Percentiles rank a stretch among this genome's conserved stretches.
Evolutionary conservation across 1,140 invertebrate species (phyloP).

Genomic region (Rhopalosiphum maidis): DNA sequence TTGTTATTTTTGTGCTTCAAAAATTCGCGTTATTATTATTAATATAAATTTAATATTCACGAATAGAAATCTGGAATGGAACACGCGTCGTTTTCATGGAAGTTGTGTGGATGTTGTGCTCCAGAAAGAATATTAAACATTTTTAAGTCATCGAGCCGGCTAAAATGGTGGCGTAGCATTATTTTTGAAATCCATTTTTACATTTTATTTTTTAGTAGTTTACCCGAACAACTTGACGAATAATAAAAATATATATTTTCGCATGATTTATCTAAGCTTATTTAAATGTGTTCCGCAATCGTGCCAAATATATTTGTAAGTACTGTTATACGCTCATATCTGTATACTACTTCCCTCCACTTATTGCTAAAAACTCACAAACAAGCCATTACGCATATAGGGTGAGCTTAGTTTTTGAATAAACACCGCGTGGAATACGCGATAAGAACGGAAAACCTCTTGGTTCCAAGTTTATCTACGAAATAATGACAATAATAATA

Average conservation of each 20-base stretch:
- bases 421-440: conserved; percentile 46
- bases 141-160: not conserved
- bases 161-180: not conserved
- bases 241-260: conserved; percentile 28
- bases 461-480: not conserved
- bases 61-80: not conserved
- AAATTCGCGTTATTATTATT: not conserved
- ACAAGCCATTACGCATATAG: not conserved
- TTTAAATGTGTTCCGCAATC: conserved; percentile 23
- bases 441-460: conserved; percentile 23
- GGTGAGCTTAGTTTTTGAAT: conserved; percentile 37
- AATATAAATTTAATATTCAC: conserved; percentile 21
- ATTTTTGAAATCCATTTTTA: conserved; percentile 35
- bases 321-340: not conserved
- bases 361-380: not conserved
- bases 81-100: not conserved
- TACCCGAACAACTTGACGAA: conserved; percentile 12
- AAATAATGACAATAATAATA: conserved; percentile 24
- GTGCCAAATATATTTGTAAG: conserved; percentile 7
- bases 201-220: not conserved
- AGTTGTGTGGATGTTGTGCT: not conserved
- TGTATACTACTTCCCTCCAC: not conserved
- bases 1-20: not conserved
- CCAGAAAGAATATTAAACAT: conserved; percentile 29
- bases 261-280: conserved; percentile 39